These are phyloP conservation scores for Holothuria glaberrima DNA, from an alignment of 35 echinoderm and acorn worm species.

Conservation along the genomic window DNA sequence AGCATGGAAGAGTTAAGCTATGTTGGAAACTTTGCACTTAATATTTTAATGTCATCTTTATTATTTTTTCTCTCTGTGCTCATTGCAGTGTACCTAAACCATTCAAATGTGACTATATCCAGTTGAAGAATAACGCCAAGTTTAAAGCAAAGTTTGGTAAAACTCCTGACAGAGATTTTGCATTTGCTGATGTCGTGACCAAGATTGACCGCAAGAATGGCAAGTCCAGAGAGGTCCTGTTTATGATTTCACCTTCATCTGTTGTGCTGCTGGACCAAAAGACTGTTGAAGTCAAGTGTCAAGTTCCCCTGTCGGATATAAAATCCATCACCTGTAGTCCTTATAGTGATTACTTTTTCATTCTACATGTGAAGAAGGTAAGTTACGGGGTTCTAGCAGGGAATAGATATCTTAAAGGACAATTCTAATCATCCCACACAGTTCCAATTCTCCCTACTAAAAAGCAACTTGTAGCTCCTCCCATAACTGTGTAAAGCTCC, in stretches of 20 bases:
- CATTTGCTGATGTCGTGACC: constrained; percentile 85
- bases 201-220: constrained; percentile 96
- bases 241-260: constrained; percentile 75
- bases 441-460: too few species aligned
- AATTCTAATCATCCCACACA: too few species aligned
- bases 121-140: constrained; percentile 76
- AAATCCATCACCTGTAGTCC: constrained; percentile 85
- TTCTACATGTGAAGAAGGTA: constrained; percentile 93
- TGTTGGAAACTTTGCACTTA: not conserved
- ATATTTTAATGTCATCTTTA: too few species aligned
- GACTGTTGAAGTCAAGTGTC: constrained; percentile 69
- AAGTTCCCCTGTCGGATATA: constrained; percentile 78
- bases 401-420: too few species aligned
- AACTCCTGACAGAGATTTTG: constrained; percentile 77
- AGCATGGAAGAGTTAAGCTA: not conserved
- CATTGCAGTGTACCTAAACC: constrained; percentile 68
- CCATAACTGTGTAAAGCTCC: too few species aligned
- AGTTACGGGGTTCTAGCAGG: not conserved
- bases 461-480: too few species aligned
- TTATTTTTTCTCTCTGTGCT: not conserved
- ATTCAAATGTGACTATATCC: constrained; percentile 90
- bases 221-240: constrained; percentile 78
- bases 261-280: constrained; percentile 93
- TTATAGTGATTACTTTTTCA: constrained; percentile 82
- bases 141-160: constrained; percentile 65